phyloP scores from a whole-genome alignment of 2,797 vertebrate genomes.

The Brachyalestes nurse region DNA sequence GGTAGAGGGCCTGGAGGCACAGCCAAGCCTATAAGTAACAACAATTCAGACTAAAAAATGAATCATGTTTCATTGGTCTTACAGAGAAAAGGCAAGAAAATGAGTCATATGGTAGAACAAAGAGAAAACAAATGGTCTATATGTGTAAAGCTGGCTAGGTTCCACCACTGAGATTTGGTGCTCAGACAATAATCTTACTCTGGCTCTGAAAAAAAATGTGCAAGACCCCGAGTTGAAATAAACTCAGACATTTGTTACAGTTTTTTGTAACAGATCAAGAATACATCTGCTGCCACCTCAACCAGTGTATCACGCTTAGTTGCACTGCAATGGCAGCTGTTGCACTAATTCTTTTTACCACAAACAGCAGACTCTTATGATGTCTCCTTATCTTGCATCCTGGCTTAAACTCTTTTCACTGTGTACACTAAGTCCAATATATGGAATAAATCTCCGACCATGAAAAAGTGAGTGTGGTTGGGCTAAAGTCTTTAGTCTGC shows the following conservation, averaged over 20 bases:
- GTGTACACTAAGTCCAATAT: neutral
- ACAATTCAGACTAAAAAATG: too few relatives aligned
- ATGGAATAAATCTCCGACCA: neutral
- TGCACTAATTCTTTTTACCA: conserved; percentile 2
- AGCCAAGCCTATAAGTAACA: too few relatives aligned
- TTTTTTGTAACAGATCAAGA: conserved; percentile 2
- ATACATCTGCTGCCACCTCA: neutral
- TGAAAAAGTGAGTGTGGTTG: neutral
- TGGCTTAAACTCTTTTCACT: neutral
- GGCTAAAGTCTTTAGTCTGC: too few relatives aligned
- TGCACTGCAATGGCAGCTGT: conserved; percentile 1
- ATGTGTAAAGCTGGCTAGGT: neutral
- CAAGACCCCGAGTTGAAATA: neutral
- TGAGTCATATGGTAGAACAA: too few relatives aligned
- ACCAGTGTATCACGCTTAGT: neutral
- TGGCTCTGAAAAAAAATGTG: neutral
- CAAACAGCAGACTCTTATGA: neutral
- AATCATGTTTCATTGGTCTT: too few relatives aligned
- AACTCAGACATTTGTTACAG: conserved; percentile 7
- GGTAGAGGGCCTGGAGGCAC: too few relatives aligned
- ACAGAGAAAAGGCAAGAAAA: too few relatives aligned
- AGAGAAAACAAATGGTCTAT: too few relatives aligned
- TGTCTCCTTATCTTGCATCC: neutral
- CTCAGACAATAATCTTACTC: neutral
- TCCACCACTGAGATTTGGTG: neutral